Conservation (phyloP, 2,888 invertebrate species). For the Pollenia angustigena region DNA sequence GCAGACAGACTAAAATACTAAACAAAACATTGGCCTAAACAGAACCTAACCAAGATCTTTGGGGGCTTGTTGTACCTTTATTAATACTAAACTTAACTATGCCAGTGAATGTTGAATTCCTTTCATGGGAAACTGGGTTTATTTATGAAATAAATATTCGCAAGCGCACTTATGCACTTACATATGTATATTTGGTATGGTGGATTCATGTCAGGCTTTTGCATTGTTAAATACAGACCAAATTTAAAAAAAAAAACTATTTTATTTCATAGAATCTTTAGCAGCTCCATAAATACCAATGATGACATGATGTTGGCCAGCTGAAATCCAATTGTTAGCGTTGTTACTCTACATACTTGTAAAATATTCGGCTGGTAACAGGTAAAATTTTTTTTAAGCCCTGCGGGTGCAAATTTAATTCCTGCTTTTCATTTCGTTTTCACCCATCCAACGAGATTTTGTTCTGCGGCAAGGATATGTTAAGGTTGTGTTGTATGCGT, state of each 20-base stretch:
- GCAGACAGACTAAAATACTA: not conserved
- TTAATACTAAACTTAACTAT: conserved; percentile 62
- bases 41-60: conserved; percentile 2
- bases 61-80: conserved; percentile 53
- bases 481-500: conserved; percentile 19
- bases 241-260: conserved; percentile 53
- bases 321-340: conserved; percentile 7
- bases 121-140: conserved; percentile 59
- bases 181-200: not conserved
- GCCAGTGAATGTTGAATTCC: conserved; percentile 50
- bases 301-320: conserved; percentile 26
- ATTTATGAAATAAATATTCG: conserved; percentile 14
- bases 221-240: not conserved
- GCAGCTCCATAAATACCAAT: conserved; percentile 14
- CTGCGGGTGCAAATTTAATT: conserved; percentile 83
- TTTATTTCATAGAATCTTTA: conserved; percentile 40
- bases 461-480: conserved; percentile 7
- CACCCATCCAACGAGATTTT: not conserved
- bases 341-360: conserved; percentile 25
- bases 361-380: conserved; percentile 40
- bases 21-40: not conserved
- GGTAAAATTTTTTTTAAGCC: conserved; percentile 67
- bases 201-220: not conserved
- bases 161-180: not conserved
- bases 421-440: conserved; percentile 72